Conservation (phyloP, 2,797 vertebrate species). For the Pseudocheirus occidentalis region DNA sequence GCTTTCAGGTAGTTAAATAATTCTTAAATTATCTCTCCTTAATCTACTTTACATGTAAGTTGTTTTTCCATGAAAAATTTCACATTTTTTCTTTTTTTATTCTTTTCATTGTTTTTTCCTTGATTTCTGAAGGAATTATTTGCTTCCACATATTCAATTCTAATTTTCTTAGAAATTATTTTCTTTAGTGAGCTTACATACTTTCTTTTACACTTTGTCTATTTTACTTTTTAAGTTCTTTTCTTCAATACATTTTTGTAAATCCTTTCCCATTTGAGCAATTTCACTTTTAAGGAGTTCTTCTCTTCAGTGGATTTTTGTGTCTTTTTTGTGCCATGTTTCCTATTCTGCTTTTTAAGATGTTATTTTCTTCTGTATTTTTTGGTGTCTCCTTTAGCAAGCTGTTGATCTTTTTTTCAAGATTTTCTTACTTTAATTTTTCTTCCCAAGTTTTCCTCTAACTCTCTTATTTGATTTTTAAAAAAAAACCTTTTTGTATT, state of each 20-base stretch:
- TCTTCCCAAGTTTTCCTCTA: neutral
- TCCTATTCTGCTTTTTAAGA: neutral
- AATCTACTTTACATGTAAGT: neutral
- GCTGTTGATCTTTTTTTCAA: neutral
- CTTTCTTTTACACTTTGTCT: neutral
- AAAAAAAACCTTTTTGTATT: neutral
- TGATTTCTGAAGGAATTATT: too few relatives aligned
- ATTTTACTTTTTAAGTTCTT: neutral
- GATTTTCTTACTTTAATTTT: neutral
- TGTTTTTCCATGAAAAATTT: neutral
- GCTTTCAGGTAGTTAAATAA: neutral
- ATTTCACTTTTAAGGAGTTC: neutral
- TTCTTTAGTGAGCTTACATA: too few relatives aligned
- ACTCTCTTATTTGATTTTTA: neutral
- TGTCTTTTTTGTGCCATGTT: neutral
- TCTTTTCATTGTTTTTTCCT: neutral
- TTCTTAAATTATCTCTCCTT: neutral
- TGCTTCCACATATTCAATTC: too few relatives aligned
- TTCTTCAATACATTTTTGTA: neutral
- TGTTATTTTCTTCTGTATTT: neutral
- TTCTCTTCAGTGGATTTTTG: neutral
- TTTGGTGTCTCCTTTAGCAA: neutral
- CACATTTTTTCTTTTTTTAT: neutral
- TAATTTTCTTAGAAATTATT: too few relatives aligned
- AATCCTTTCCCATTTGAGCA: neutral